phyloP scores from a whole-genome alignment of 2,888 invertebrate genomes.

The Lithophane semibrunnea region DNA sequence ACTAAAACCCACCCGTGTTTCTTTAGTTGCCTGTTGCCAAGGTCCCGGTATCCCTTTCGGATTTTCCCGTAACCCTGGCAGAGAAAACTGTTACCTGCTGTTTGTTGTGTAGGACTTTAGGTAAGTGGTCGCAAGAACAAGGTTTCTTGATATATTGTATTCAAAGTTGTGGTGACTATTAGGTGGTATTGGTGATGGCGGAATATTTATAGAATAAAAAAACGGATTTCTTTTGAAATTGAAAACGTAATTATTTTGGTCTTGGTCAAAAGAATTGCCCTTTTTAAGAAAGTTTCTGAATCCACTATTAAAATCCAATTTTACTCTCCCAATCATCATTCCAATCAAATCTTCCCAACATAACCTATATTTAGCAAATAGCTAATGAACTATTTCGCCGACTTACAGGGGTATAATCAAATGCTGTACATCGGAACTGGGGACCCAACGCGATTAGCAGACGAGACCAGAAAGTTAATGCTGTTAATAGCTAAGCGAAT shows the following conservation, averaged over 20 bases:
- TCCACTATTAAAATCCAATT: conserved; percentile 11
- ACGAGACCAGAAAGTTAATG: conserved; percentile 88
- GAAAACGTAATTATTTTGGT: neutral
- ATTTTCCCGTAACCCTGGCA: too few relatives aligned
- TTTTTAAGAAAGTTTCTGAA: neutral
- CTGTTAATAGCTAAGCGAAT: conserved; percentile 86
- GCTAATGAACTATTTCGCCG: conserved; percentile 74
- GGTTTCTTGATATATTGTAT: too few relatives aligned
- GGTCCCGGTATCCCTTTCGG: too few relatives aligned
- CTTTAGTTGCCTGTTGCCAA: too few relatives aligned
- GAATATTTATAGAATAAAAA: neutral
- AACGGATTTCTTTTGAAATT: neutral
- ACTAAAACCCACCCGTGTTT: too few relatives aligned
- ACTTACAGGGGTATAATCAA: conserved; percentile 80
- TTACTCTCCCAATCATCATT: conserved; percentile 32
- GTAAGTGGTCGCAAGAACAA: neutral
- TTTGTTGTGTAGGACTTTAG: neutral
- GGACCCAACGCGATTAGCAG: conserved; percentile 85
- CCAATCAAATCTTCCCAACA: conserved; percentile 32
- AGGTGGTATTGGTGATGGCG: neutral
- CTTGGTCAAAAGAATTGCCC: neutral
- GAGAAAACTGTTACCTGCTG: too few relatives aligned
- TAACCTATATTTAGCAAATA: conserved; percentile 65
- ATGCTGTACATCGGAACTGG: conserved; percentile 77
- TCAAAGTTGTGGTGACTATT: neutral